Evolutionary conservation across 2,888 invertebrate genomes (phyloP), one percentile per base, ranked within the genome.

Genomic region (Calliphora vomitoria): DNA sequence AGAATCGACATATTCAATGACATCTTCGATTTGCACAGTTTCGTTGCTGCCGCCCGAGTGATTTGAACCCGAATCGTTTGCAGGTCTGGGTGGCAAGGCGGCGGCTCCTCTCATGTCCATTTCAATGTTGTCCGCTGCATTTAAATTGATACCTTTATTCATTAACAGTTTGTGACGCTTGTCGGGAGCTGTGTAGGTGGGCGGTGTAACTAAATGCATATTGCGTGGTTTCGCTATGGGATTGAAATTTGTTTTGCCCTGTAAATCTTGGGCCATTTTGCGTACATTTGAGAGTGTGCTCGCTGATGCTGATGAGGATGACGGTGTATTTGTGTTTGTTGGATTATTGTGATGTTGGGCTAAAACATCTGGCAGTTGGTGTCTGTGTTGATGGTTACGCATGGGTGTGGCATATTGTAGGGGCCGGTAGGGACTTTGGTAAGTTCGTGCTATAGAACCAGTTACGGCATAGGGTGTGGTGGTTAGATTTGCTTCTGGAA

Each of bases 31-130:
- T 91, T 93, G 91, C 69, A 93, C 92, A 72, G 94, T 94, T 88
- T 92, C 92, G 91, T 93, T 91, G 88, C 94, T 94, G 85, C 94
- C 94, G 64, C 94, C 94, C 20, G 94, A 94, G 91, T 94, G 93
- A 91, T 93, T 91, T 13, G 94, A 94, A n/a, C 91, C 91, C 2
- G 91, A 90, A 89, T 93, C 92, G 58, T 89, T 72, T 69, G 90
- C 88, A 25, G 82, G n/a, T 20, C 58, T 50, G 18, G 58, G 55
- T 72, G 89, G 88, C 75, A 90, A 87, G 47, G 90, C 89, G 81
- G 89, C 85, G 55, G 90, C 90, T 38, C 90, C 90, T 25, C 91
- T 89, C 91, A 91, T 90, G 86, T 91, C 92, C 90, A 91, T 86
- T 69, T 89, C 89, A 4, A 90, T 89, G 31, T 82, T 82, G 47